phyloP scores from a whole-genome alignment of 2,888 invertebrate species.

The Tenthredo livida region DNA sequence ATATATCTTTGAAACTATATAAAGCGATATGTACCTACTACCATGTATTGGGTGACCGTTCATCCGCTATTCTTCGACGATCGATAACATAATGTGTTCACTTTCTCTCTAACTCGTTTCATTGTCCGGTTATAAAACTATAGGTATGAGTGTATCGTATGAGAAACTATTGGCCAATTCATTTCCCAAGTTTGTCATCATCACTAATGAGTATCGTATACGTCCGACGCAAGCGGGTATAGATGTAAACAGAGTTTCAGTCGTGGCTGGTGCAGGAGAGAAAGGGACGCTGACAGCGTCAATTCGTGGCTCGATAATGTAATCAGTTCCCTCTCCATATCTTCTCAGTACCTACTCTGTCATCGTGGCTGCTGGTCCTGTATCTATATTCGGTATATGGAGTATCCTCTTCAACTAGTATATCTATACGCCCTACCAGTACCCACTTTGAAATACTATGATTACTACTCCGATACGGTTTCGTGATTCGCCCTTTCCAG shows the following conservation, averaged over 20 bases:
- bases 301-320: constrained; percentile 45
- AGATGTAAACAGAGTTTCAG: neutral
- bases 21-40: neutral
- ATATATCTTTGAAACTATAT: constrained; percentile 24
- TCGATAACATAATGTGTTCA: neutral
- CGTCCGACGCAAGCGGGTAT: too few relatives aligned
- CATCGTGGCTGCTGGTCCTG: neutral
- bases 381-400: constrained; percentile 11
- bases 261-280: neutral
- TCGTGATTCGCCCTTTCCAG: neutral
- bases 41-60: neutral
- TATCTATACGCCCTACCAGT: neutral
- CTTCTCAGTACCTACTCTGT: neutral
- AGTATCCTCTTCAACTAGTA: constrained; percentile 17
- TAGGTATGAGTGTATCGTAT: too few relatives aligned
- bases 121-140: neutral
- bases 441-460: constrained; percentile 48
- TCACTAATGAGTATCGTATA: neutral
- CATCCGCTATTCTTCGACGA: neutral
- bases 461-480: constrained; percentile 47
- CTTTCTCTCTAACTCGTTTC: neutral
- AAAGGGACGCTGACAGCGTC: neutral
- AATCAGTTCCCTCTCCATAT: constrained; percentile 28
- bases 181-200: neutral
- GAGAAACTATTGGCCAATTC: neutral